These are phyloP conservation scores for Natator depressus DNA, from an alignment of 2,113 vertebrate species.

Conservation along the genomic window DNA sequence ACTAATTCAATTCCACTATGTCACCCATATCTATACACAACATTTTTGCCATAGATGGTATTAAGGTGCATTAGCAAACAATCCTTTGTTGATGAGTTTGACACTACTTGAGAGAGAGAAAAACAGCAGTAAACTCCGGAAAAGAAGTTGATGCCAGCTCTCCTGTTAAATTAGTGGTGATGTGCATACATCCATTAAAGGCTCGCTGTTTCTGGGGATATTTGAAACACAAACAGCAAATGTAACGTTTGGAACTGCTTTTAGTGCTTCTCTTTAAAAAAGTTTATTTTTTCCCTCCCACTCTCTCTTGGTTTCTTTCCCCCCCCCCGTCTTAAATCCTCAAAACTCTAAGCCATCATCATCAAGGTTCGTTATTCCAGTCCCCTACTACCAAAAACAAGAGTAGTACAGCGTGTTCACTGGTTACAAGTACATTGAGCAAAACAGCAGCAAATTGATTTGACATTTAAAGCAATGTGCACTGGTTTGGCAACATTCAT, in stretches of 20 bases:
- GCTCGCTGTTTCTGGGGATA: neutral
- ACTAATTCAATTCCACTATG: neutral
- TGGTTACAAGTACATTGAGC: neutral
- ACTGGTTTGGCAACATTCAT: neutral
- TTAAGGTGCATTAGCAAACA: neutral
- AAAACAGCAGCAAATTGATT: neutral
- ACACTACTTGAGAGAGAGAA: neutral
- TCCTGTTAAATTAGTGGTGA: neutral
- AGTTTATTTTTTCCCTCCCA: neutral
- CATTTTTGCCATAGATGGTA: accelerated
- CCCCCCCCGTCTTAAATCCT: accelerated
- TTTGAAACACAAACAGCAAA: neutral
- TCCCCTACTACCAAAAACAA: neutral
- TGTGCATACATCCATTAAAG: accelerated
- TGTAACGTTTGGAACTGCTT: neutral
- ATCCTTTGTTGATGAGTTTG: neutral
- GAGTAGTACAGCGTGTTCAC: accelerated
- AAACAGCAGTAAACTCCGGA: neutral
- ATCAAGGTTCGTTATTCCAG: neutral
- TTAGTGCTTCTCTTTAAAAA: neutral
- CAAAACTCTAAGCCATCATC: accelerated
- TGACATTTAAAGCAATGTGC: slow-evolving; percentile 38
- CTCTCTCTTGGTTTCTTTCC: neutral
- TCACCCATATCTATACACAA: neutral
- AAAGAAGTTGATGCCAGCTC: neutral